phyloP scores from a whole-genome alignment of 2,113 vertebrate species.

The Catharus fuscescens region DNA sequence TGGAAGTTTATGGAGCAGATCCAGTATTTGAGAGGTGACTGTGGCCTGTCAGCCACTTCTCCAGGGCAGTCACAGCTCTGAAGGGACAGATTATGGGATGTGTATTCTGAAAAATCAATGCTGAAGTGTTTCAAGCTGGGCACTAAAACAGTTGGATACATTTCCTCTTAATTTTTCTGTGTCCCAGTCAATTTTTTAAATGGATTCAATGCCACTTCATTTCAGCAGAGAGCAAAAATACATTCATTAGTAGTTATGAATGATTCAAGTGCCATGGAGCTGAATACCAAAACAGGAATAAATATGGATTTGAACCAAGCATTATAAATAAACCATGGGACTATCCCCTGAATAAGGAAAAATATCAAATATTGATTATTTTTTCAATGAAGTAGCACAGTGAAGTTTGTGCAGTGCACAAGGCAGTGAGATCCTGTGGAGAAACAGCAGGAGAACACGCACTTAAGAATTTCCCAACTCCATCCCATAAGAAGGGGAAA shows the following conservation, averaged over 20 bases:
- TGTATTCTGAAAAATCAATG: background rate
- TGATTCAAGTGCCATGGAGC: conserved; percentile 25
- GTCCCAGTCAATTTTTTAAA: conserved; percentile 16
- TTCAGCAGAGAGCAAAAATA: conserved; percentile 16
- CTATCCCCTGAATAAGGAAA: background rate
- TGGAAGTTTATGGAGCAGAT: background rate
- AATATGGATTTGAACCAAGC: background rate
- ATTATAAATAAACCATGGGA: conserved; percentile 30
- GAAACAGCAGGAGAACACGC: background rate
- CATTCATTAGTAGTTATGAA: conserved; percentile 39
- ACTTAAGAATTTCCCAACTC: background rate
- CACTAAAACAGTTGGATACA: conserved; percentile 26
- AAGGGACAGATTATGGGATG: background rate
- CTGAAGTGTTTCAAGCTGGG: background rate
- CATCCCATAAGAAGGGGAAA: background rate
- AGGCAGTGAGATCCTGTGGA: background rate
- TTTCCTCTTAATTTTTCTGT: conserved; percentile 5
- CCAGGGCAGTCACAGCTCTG: background rate
- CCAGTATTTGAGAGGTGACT: background rate
- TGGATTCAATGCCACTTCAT: conserved; percentile 26
- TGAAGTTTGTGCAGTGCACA: background rate
- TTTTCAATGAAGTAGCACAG: background rate
- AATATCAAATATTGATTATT: background rate
- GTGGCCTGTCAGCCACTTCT: background rate
- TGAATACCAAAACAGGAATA: conserved; percentile 46